phyloP scores from a whole-genome alignment of 1,140 invertebrate species.

The Orius insidiosus region DNA sequence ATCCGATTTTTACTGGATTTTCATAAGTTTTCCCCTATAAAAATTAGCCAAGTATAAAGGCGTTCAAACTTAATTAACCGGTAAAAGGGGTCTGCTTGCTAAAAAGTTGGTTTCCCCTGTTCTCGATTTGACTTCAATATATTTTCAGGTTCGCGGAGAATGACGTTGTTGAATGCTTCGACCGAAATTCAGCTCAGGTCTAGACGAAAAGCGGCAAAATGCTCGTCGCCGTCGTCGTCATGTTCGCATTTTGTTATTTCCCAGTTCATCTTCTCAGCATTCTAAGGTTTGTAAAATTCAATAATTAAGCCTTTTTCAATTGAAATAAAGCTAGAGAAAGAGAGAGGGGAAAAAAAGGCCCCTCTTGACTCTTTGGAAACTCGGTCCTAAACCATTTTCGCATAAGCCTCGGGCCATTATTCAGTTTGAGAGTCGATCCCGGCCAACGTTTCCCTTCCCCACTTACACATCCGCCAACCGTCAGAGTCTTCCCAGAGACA shows the following conservation, averaged over 20 bases:
- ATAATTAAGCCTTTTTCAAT: not conserved
- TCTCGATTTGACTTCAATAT: no score
- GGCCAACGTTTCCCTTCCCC: no score
- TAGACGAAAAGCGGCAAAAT: slow-evolving; percentile 74
- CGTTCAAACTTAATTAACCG: no score
- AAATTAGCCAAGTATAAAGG: no score
- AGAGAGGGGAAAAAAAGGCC: not conserved
- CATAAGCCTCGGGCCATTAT: no score
- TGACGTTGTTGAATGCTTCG: slow-evolving; percentile 32
- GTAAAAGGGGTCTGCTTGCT: no score
- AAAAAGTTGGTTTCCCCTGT: no score
- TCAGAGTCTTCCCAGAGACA: not conserved
- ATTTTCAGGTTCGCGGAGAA: slow-evolving; percentile 3
- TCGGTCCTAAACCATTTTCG: no score
- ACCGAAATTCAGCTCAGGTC: slow-evolving; percentile 59
- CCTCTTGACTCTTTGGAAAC: not conserved
- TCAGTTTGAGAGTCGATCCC: no score
- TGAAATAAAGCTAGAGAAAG: not conserved
- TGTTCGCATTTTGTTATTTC: slow-evolving; percentile 77
- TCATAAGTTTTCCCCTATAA: no score
- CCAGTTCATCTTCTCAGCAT: slow-evolving; percentile 70
- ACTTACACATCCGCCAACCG: no score
- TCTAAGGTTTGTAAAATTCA: slow-evolving; percentile 41
- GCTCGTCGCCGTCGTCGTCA: slow-evolving; percentile 74
- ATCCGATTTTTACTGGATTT: no score